Conservation (phyloP, 2,888 invertebrate species). For the Galeruca laticollis region DNA sequence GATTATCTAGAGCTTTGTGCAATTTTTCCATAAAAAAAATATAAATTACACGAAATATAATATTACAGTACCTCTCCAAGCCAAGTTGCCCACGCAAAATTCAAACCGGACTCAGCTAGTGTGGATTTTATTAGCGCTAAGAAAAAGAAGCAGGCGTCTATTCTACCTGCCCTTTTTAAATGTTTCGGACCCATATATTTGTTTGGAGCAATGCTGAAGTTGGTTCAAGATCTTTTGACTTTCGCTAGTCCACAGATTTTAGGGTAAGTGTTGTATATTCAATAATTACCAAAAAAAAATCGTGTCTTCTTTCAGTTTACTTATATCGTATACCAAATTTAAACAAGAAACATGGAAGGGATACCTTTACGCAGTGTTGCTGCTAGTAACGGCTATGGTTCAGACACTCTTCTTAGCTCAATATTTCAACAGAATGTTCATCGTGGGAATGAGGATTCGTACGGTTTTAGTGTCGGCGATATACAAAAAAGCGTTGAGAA, state of each 20-base stretch:
- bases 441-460: conserved; percentile 90
- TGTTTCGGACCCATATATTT: conserved; percentile 91
- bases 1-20: conserved; percentile 29
- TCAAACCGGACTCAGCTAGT: conserved; percentile 77
- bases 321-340: conserved; percentile 78
- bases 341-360: conserved; percentile 86
- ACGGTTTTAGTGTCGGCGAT: conserved; percentile 91
- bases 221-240: conserved; percentile 84
- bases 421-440: conserved; percentile 92
- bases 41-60: conserved; percentile 8
- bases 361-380: conserved; percentile 80
- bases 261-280: conserved; percentile 70
- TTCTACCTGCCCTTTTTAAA: conserved; percentile 85
- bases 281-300: background rate
- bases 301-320: conserved; percentile 68
- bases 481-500: conserved; percentile 85
- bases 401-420: conserved; percentile 90
- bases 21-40: background rate
- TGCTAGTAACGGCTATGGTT: conserved; percentile 80
- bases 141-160: conserved; percentile 81
- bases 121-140: conserved; percentile 79
- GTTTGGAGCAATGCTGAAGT: conserved; percentile 86
- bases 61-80: conserved; percentile 36
- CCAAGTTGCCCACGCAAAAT: conserved; percentile 72
- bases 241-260: conserved; percentile 93